Percentiles rank a stretch among this genome's conserved stretches.
Conservation (phyloP, 2,888 invertebrate species). For the Phymatocera aterrima region DNA sequence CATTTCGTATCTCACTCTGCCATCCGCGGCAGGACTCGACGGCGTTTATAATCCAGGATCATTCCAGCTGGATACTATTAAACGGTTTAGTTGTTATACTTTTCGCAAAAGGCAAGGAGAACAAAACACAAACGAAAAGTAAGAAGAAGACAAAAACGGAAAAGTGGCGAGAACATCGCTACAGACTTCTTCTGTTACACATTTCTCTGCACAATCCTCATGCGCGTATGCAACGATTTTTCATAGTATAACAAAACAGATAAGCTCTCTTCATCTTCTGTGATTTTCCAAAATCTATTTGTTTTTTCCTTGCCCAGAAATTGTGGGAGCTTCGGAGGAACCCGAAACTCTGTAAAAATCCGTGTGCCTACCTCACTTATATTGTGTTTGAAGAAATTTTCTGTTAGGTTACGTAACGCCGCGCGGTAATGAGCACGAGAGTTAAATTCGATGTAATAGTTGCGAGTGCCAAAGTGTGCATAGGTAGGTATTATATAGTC, state of each 20-base stretch:
- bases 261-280: no score
- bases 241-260: no score
- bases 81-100: neutral
- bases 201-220: no score
- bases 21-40: neutral
- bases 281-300: no score
- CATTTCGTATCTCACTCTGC: neutral
- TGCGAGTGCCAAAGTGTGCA: constrained; percentile 3
- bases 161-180: no score
- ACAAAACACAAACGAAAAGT: no score
- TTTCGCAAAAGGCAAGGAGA: neutral
- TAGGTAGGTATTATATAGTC: neutral
- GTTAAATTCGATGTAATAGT: constrained; percentile 16
- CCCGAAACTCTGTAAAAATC: no score
- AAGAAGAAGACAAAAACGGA: no score
- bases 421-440: constrained; percentile 5
- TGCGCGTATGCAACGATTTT: no score
- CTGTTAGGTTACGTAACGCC: neutral
- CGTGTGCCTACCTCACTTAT: neutral
- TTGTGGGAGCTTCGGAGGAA: no score
- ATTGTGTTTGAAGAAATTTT: constrained; percentile 7
- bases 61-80: neutral
- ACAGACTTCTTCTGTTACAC: no score
- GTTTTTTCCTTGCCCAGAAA: no score
- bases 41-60: constrained; percentile 8